Conservation (phyloP, 2,797 vertebrate species). For the Anguilla pacifica region DNA sequence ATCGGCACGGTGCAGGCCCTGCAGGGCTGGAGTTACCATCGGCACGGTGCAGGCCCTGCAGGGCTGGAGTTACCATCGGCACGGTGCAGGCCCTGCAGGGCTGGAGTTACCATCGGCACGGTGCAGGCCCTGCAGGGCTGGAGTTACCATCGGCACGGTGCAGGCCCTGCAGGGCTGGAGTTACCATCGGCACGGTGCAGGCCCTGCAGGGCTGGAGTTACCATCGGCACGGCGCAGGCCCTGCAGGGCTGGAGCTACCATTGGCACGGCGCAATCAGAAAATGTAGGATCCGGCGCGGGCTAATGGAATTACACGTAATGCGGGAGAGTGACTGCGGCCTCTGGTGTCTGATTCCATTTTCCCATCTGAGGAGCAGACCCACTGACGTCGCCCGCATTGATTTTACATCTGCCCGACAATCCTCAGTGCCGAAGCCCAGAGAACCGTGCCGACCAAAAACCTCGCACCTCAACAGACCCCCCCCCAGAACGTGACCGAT, state of each 20-base stretch:
- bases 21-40: too few species aligned
- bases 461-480: neutral
- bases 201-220: too few species aligned
- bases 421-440: neutral
- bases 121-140: neutral
- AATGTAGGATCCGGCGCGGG: neutral
- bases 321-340: neutral
- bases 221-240: too few species aligned
- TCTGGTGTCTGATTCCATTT: slow-evolving; percentile 68
- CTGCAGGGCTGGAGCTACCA: too few species aligned
- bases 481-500: neutral
- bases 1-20: too few species aligned
- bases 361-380: slow-evolving; percentile 66
- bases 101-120: too few species aligned
- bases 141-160: neutral
- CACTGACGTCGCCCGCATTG: slow-evolving; percentile 70
- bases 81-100: too few species aligned
- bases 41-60: too few species aligned
- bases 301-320: neutral
- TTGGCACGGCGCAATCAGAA: too few species aligned
- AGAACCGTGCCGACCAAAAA: neutral
- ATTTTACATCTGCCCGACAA: slow-evolving; percentile 39
- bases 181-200: too few species aligned
- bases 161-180: neutral
- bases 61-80: too few species aligned